Evolutionary conservation across 2,888 invertebrate genomes (phyloP), one percentile per base, ranked within the genome.

Genomic region (Zaprionus obscuricornis): DNA sequence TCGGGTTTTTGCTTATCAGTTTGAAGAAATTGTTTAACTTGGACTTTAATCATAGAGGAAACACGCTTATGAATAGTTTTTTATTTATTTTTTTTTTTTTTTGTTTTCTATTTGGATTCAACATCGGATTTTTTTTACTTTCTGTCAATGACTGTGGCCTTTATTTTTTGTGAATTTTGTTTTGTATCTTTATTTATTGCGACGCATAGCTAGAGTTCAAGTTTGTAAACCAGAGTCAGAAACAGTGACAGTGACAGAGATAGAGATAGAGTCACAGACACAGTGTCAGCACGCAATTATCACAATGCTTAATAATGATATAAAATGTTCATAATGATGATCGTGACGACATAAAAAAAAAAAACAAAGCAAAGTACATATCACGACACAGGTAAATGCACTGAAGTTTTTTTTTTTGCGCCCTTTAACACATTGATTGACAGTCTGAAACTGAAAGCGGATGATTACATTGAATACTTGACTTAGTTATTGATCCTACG

Each of bases 1-100:
- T 72, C 56, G 78, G 68, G 42, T 3, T n/a, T n/a, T n/a, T 29
- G 39, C 49, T 72, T 77, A 82, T 77, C 78, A 62, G 36, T 7
- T 37, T 27, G 16, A 40, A 77, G 69, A 77, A 66, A 55, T 62
- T 57, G 46, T 43, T 62, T 37, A 52, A 51, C 59, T 69, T 82
- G 77, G 78, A 77, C 77, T 77, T 77, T 77, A 72, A 8, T 34
- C 74, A 14, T 31, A 7, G 11, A 6, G 7, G 27, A 34, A 62
- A 22, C 43, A 64, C 26, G 7, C 22, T 5, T 10, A 31, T 16
- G 6, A 40, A 13, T 40, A 24, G 20, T 10, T 47, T 24, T 22
- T 22, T 22, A 22, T 22, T 22, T 22, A 22, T 22, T 5, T 5
- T 22, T 4, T 22, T 22, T 22, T 16, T n/a, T 20, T 36, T 54